Percentiles rank a stretch among this genome's conserved stretches.
phyloP scores from a whole-genome alignment of 2,888 invertebrate species.

The Thecophora atra region DNA sequence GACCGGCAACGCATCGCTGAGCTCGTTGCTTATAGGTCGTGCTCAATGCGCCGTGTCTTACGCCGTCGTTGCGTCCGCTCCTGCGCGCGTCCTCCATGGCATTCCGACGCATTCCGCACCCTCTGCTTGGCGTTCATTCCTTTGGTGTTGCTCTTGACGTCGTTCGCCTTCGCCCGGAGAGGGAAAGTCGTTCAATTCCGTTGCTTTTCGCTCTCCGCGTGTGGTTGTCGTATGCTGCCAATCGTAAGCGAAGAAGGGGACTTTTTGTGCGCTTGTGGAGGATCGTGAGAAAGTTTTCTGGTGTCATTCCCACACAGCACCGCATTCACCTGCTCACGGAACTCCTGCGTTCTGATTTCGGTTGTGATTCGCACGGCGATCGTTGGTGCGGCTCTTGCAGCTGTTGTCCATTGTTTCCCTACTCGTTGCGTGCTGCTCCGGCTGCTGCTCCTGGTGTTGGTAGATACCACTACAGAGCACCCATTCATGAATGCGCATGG shows the following conservation, averaged over 20 bases:
- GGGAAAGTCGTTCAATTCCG: conserved; percentile 21
- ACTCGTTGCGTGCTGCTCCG: neutral
- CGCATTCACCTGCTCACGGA: conserved; percentile 55
- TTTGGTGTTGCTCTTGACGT: conserved; percentile 9
- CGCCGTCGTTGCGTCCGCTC: conserved; percentile 4
- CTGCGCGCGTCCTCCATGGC: conserved; percentile 10
- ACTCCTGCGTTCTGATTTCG: conserved; percentile 32
- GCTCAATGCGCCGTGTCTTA: conserved; percentile 12
- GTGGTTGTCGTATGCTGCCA: conserved; percentile 29
- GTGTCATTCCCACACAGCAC: conserved; percentile 65
- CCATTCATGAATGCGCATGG: neutral
- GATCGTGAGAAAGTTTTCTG: conserved; percentile 63
- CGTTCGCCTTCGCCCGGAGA: neutral
- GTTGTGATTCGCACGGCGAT: conserved; percentile 43
- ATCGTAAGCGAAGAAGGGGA: conserved; percentile 20
- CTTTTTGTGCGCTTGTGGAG: conserved; percentile 15
- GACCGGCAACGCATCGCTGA: conserved; percentile 18
- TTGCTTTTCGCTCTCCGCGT: conserved; percentile 20
- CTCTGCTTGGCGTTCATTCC: conserved; percentile 9
- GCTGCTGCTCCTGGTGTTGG: conserved; percentile 43
- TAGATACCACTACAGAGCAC: neutral
- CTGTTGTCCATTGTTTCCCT: neutral
- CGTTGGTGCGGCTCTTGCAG: neutral
- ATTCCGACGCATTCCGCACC: neutral
- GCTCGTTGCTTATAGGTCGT: conserved; percentile 4